phyloP scores from a whole-genome alignment of 2,113 vertebrate species.

The Bagarius yarrelli region DNA sequence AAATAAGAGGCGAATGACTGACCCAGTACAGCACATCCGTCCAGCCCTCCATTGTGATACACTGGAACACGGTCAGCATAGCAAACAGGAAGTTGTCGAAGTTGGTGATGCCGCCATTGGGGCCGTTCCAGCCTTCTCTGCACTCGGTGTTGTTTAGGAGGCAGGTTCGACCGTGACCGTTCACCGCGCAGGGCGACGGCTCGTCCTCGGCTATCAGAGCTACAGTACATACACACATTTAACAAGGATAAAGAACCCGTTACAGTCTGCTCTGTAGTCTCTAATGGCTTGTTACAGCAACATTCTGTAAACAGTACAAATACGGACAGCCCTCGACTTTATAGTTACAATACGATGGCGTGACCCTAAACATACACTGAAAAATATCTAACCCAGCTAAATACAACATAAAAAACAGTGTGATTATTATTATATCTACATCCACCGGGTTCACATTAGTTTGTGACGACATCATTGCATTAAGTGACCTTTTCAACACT shows the following conservation, averaged over 20 bases:
- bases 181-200: constrained; percentile 93
- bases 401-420: too few species aligned
- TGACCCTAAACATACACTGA: too few species aligned
- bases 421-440: too few species aligned
- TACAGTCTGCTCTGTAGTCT: too few species aligned
- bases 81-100: constrained; percentile 99
- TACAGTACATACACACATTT: constrained; percentile 49
- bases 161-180: constrained; percentile 93
- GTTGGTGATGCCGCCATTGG: constrained; percentile 97
- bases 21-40: constrained; percentile 99
- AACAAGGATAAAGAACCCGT: not conserved
- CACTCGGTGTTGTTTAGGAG: constrained; percentile 88
- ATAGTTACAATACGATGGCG: too few species aligned
- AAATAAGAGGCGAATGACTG: constrained; percentile 50
- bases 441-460: too few species aligned
- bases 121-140: constrained; percentile 93
- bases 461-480: too few species aligned
- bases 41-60: constrained; percentile 99
- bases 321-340: too few species aligned
- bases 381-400: too few species aligned
- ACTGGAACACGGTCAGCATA: constrained; percentile 99
- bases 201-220: constrained; percentile 88
- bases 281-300: too few species aligned
- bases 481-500: too few species aligned
- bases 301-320: too few species aligned